Base-by-base conservation (phyloP, 1,140 invertebrate species). In the Papilio machaon region DNA sequence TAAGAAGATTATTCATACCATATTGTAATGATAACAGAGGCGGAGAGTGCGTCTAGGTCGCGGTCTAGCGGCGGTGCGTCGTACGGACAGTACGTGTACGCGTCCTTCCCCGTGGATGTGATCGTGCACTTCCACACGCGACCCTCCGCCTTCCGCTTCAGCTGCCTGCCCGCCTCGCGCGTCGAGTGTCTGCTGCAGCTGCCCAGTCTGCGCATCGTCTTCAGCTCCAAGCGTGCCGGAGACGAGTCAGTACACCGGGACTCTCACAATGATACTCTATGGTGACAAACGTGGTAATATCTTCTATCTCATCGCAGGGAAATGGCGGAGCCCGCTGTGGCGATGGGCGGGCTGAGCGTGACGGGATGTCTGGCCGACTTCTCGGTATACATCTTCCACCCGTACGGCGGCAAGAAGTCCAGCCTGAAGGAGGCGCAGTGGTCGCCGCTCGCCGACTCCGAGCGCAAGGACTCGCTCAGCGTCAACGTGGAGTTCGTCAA, bases 41-140 rank as follows among this genome's bases (percentile, higher is more conserved):
- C 82, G 79, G 88, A 84, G 84, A 75, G 81, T 76, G 86, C 80
- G 15, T 67, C 70, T 38, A 82, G 84, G 1, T 79, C 86, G 23
- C 82, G 81, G 5, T 85, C 88, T 23, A 84, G 70, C 11, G 87
- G 85, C 67, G 95, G 95, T 82, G 95, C 67, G 64, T 95, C 95
- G 82, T 96, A 96, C 90, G 96, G 97, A 7, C 97, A 97, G 91
- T 97, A 98, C 90, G 97, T 97, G 81, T 98, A 98, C 89, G 97
- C 98, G 13, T 99, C 98, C 81, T 99, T 99, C 91, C 99, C 99
- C 0, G 98, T 99, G 0, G 99, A 99, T 95, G 98, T 99, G 11
- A 98, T 99, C 85, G 99, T 99, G 9, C 99, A 99, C 93, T 99
- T 99, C 95, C 98, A 99, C 91, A 99, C 99, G 96, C 98, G 99